phyloP scores from a whole-genome alignment of 1,140 invertebrate genomes.

The Matsumurasca onukii region DNA sequence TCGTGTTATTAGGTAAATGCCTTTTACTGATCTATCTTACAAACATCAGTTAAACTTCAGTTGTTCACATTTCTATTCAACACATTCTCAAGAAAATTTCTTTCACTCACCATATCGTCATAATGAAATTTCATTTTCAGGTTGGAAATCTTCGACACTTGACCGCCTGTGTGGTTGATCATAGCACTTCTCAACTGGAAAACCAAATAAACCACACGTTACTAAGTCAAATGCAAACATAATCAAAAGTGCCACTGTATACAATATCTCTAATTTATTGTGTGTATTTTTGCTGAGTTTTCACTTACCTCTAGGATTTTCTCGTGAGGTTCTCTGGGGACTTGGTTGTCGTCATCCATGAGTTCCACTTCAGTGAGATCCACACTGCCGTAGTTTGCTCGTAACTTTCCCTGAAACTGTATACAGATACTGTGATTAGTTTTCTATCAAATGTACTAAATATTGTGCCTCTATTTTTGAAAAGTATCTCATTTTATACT shows the following conservation, averaged over 20 bases:
- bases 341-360: constrained; percentile 60
- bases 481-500: no score
- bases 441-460: no score
- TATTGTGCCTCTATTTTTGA: no score
- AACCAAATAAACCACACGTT: constrained; percentile 20
- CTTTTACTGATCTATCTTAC: constrained; percentile 14
- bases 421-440: no score
- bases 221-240: not conserved
- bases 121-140: constrained; percentile 76
- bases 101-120: constrained; percentile 65
- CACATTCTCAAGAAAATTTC: not conserved
- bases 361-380: constrained; percentile 95
- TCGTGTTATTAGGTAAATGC: constrained; percentile 19
- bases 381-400: constrained; percentile 94
- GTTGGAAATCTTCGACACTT: constrained; percentile 53
- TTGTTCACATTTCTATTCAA: not conserved
- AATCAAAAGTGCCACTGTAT: not conserved
- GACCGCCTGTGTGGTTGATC: constrained; percentile 68
- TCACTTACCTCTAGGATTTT: constrained; percentile 42
- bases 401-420: constrained; percentile 69
- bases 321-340: constrained; percentile 40
- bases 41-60: not conserved
- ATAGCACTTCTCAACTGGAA: constrained; percentile 66
- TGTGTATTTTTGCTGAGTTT: not conserved
- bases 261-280: not conserved